Base-by-base conservation (phyloP, 1,140 invertebrate genomes). In the Brachystomella parvula region DNA sequence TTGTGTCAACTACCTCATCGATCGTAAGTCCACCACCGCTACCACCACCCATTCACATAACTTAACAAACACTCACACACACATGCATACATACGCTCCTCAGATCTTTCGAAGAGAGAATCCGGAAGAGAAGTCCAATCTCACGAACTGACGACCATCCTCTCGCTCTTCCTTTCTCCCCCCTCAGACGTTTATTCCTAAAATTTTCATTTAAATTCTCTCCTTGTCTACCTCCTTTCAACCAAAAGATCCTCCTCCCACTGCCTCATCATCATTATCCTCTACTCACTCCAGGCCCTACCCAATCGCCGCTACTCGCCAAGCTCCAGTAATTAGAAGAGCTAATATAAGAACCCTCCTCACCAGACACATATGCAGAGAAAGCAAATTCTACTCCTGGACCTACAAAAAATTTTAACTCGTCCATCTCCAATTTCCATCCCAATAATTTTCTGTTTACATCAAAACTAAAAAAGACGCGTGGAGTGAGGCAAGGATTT, bases 1-100 rank as follows among this genome's bases (percentile, higher is more conserved):
- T 65, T 65, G 57, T 65, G 63, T 65, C 63, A 65, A 65, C 64
- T 61, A n/a, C 47, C 44, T 56, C 56, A 66, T 66, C 59, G 64
- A 61, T 61, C 64, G 33, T 53, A 1, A 47, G 44, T 64, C 53
- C 63, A 57, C 63, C 32, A n/a, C n/a, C n/a, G n/a, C n/a, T n/a
- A n/a, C 24, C 9, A 6, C 24, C 49, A 15, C 49, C 15, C 24
- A 53, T 53, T 53, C 49, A 53, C 49, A 53, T 15, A 19, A 53
- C 49, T 53, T 53, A 53, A 53, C 49, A 19, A 53, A 53, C 49
- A 26, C 49, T n/a, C n/a, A 49, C 31, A 17, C 49, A 53, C 49
- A 53, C 49, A 53, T 53, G 49, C 49, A 53, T 17, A 15, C 9
- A 24, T 24, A 12, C 21, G 12, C 24, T 24, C 49, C 21, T 26